Percentiles rank a stretch among this genome's conserved stretches.
These are phyloP conservation scores for Heliconius ismenius DNA, from an alignment of 2,888 invertebrate species.

Conservation along the genomic window DNA sequence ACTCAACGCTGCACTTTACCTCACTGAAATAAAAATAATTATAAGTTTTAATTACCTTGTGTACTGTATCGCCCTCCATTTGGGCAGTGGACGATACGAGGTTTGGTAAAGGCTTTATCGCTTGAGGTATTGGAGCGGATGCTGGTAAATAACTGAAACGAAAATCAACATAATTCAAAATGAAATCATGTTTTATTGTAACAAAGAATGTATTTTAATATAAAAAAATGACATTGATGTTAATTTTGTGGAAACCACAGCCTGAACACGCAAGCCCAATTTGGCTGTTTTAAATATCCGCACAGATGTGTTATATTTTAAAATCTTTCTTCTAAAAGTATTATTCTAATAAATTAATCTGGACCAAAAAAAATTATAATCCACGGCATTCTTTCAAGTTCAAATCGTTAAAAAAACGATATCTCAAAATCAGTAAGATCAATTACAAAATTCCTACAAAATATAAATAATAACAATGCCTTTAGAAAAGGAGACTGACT, in stretches of 20 bases:
- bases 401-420: too few species aligned
- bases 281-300: neutral
- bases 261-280: neutral
- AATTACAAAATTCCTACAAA: neutral
- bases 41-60: slow-evolving; percentile 58
- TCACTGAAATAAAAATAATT: neutral
- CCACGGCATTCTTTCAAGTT: too few species aligned
- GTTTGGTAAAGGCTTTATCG: slow-evolving; percentile 71
- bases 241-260: neutral
- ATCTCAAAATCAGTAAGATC: neutral
- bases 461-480: neutral
- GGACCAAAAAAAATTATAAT: too few species aligned
- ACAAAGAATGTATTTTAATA: neutral
- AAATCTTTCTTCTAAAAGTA: too few species aligned
- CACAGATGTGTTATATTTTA: too few species aligned
- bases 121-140: slow-evolving; percentile 60
- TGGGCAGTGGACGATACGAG: slow-evolving; percentile 72
- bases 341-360: too few species aligned
- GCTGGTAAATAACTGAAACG: slow-evolving; percentile 65
- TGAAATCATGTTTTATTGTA: neutral
- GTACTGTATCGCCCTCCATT: slow-evolving; percentile 80
- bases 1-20: too few species aligned
- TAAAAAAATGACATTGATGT: too few species aligned
- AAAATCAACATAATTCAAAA: neutral
- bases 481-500: neutral